Evolutionary conservation across 53 echinoderm and acorn worm genomes (phyloP).

Genomic region (Zoroaster sp.): DNA sequence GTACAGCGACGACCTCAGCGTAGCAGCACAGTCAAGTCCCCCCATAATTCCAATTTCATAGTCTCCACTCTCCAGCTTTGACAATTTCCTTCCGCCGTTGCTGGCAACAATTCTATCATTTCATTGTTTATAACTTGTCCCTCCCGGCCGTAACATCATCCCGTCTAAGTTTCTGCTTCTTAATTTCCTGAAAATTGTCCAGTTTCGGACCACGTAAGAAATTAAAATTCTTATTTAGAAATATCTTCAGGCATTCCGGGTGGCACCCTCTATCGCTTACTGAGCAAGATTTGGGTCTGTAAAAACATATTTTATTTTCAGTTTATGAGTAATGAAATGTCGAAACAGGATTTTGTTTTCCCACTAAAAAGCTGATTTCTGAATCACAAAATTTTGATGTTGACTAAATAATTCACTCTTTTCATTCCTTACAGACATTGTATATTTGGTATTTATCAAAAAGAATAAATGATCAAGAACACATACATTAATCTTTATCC

Average conservation of each 20-base stretch:
- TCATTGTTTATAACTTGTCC: constrained; percentile 38
- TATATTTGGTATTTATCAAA: too few relatives aligned
- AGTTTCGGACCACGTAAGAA: constrained; percentile 25
- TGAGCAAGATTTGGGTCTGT: not conserved
- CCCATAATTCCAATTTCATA: constrained; percentile 17
- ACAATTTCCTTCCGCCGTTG: constrained; percentile 6
- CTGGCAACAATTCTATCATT: constrained; percentile 8
- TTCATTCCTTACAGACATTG: too few relatives aligned
- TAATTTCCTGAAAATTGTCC: constrained; percentile 51
- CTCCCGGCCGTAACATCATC: not conserved
- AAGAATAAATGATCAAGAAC: too few relatives aligned
- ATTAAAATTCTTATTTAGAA: constrained; percentile 18
- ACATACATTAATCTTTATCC: too few relatives aligned
- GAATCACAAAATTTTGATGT: not conserved
- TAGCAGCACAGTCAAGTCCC: too few relatives aligned
- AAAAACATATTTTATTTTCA: not conserved
- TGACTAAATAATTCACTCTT: too few relatives aligned
- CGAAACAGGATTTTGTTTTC: not conserved
- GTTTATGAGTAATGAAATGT: not conserved
- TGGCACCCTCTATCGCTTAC: not conserved
- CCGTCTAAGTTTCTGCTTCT: not conserved
- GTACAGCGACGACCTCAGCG: not conserved
- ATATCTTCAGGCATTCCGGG: constrained; percentile 1
- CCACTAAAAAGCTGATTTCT: not conserved
- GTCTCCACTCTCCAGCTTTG: constrained; percentile 5